A percentile compares a stretch with the other conserved stretches of the same genome.
These are phyloP conservation scores for Porites australiensis DNA, from an alignment of 64 coral and sea anemone species.

Conservation along the genomic window DNA sequence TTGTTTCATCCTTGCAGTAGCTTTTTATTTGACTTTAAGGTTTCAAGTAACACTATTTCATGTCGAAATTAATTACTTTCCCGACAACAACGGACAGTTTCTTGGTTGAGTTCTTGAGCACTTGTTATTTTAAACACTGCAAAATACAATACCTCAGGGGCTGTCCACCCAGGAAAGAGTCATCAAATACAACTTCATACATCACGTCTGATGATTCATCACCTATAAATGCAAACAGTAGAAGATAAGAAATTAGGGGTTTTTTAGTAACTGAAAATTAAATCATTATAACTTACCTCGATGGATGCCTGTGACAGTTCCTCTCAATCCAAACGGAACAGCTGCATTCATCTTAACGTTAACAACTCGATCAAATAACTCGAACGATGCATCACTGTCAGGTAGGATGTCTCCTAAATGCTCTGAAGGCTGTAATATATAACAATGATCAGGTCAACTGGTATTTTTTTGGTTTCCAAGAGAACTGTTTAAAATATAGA, in stretches of 20 bases:
- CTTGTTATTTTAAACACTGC: background rate
- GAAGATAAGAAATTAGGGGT: background rate
- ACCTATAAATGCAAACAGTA: conserved; percentile 9
- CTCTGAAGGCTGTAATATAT: conserved; percentile 72
- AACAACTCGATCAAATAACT: conserved; percentile 94
- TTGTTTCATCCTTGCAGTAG: too few species aligned
- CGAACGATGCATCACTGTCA: conserved; percentile 86
- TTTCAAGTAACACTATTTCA: too few species aligned
- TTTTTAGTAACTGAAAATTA: too few species aligned
- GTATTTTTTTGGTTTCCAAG: background rate
- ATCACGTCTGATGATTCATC: conserved; percentile 32
- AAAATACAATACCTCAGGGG: conserved; percentile 47
- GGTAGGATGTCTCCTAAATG: conserved; percentile 76
- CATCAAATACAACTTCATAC: conserved; percentile 67
- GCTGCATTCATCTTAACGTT: conserved; percentile 87
- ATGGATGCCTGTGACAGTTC: conserved; percentile 93
- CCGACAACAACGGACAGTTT: too few species aligned
- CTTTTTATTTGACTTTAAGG: too few species aligned
- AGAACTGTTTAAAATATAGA: too few species aligned
- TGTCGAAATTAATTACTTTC: too few species aligned
- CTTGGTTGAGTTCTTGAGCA: too few species aligned
- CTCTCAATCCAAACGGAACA: conserved; percentile 89
- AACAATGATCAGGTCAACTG: background rate
- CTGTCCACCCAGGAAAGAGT: conserved; percentile 47
- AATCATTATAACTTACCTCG: conserved; percentile 33